Evolutionary conservation across 2,888 invertebrate species (phyloP), one percentile per base, ranked within the genome.

Genomic region (Mimachlamys varia): DNA sequence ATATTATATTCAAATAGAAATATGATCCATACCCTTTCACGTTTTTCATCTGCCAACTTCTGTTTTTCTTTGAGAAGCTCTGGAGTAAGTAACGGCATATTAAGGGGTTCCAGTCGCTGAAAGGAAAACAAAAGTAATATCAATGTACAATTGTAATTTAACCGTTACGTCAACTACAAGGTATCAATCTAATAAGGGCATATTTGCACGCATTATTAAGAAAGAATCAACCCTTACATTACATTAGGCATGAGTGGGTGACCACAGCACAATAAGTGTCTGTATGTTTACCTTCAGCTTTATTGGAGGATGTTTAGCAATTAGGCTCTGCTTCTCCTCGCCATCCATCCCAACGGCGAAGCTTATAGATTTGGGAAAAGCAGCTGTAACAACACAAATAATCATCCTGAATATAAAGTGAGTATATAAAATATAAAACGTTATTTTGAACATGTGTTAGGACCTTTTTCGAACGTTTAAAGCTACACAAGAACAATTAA

Each of bases 341-440:
- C 94, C 95, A 92, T 95, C 95, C 88, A 95, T 90, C 12, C 92
- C 92, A 37, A 95, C 94, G 91, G 94, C 94, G 93, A 95, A 95
- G 89, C 95, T 95, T 22, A 95, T 92, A 87, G 94, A 93, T 89
- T 94, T 95, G 0, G 95, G 95, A 49, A 95, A 33, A 15, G 76
- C 95, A 95, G 94, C 89, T 94, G 93, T 22, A 88, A 88, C 91
- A 62, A 88, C 49, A 90, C 55, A 89, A 53, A 53, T 50, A 7
- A 50, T 50, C 53, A 19, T 53, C 53, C 13, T 53, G 53, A 53
- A 53, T 17, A 53, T 53, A 44, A 5, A 44, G 4, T 7, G 44
- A 44, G 44, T 44, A 44, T 44, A 44, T 7, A 5, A 7, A 44
- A 44, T 44, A 44, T 44, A 5, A 44, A 7, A 5, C 3, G 7